Percentiles rank a stretch among this genome's conserved stretches.
These are phyloP conservation scores for Danio albolineatus DNA, from an alignment of 2,797 vertebrate genomes.

Conservation along the genomic window DNA sequence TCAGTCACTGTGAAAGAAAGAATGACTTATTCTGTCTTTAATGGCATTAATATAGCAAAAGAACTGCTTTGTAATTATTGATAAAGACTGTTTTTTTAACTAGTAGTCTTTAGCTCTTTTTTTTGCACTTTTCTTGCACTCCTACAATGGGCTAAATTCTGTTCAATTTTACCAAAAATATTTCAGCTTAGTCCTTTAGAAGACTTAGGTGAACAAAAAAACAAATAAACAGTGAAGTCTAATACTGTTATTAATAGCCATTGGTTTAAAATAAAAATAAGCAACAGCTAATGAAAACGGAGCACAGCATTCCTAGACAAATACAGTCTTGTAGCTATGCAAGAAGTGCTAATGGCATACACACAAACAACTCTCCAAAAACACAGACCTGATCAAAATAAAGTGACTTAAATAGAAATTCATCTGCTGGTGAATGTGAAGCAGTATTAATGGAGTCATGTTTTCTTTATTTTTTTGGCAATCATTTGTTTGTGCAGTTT, in stretches of 20 bases:
- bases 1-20: too few species aligned
- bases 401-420: too few species aligned
- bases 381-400: too few species aligned
- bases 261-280: too few species aligned
- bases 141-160: too few species aligned
- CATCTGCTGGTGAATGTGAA: background rate
- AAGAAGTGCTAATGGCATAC: background rate
- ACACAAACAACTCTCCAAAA: background rate
- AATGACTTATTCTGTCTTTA: too few species aligned
- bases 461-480: slow-evolving; percentile 21
- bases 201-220: background rate
- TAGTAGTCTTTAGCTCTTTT: too few species aligned
- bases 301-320: background rate
- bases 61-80: too few species aligned
- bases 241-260: background rate
- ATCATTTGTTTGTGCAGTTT: slow-evolving; percentile 1
- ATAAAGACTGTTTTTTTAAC: too few species aligned
- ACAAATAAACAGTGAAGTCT: too few species aligned
- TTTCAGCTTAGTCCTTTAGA: background rate
- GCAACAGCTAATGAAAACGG: background rate
- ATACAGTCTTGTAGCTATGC: background rate
- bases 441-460: background rate
- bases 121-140: too few species aligned
- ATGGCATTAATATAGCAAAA: too few species aligned
- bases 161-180: background rate